phyloP scores from a whole-genome alignment of 1,140 invertebrate species.

The Caerostris extrusa region DNA sequence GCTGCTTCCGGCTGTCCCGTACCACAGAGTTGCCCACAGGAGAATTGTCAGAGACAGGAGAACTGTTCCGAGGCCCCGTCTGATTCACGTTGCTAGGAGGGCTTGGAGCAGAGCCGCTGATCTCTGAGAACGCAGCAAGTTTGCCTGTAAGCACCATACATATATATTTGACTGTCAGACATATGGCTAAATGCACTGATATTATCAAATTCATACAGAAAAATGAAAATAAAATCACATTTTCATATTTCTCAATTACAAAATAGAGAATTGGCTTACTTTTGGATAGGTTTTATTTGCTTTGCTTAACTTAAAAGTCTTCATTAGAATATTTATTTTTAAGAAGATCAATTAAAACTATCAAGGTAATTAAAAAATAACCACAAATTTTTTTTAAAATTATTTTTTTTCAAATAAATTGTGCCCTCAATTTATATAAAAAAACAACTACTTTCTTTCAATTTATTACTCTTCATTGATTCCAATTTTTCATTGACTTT shows the following conservation, averaged over 20 bases:
- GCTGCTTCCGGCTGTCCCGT: conserved; percentile 71
- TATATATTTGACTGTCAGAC: background rate
- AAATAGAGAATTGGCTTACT: background rate
- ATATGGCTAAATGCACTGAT: background rate
- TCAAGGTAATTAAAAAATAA: no score
- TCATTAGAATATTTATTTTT: no score
- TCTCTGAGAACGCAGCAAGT: conserved; percentile 70
- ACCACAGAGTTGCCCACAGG: conserved; percentile 43
- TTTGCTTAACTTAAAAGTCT: no score
- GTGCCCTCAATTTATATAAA: no score
- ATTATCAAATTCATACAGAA: background rate
- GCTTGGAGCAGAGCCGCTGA: conserved; percentile 72
- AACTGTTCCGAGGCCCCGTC: conserved; percentile 71
- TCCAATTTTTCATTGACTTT: no score
- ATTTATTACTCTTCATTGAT: no score
- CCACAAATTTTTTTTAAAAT: no score
- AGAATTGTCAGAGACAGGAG: conserved; percentile 60
- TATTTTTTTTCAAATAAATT: no score
- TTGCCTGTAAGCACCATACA: conserved; percentile 33
- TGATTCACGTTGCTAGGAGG: conserved; percentile 66
- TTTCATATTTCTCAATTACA: background rate
- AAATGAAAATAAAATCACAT: background rate
- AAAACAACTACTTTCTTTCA: no score
- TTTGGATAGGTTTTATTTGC: background rate
- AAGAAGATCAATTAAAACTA: no score